Percentiles rank a stretch among this genome's conserved stretches.
Evolutionary conservation across 1,140 invertebrate genomes (phyloP).

Genomic region (Bradysia coprophila): DNA sequence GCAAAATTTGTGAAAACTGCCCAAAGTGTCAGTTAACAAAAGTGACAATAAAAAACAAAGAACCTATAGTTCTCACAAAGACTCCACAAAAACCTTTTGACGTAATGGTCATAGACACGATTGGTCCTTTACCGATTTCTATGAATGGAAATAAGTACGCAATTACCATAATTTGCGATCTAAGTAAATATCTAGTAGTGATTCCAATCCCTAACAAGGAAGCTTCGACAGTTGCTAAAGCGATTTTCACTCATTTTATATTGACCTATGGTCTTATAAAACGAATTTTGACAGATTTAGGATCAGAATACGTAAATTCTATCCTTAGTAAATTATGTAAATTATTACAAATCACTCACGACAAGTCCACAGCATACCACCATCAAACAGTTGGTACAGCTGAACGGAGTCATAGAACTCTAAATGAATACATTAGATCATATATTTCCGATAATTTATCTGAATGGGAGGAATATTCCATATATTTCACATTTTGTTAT

Average conservation of each 20-base stretch:
- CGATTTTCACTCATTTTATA: slow-evolving; percentile 5
- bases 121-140: slow-evolving; percentile 1
- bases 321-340: slow-evolving; percentile 3
- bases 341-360: slow-evolving; percentile 3
- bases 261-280: slow-evolving; percentile 7
- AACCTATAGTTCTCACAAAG: background rate
- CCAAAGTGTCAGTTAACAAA: slow-evolving; percentile 1
- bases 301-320: slow-evolving; percentile 10
- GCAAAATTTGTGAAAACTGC: slow-evolving; percentile 3
- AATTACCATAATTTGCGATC: slow-evolving; percentile 4
- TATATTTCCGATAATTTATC: too few species aligned
- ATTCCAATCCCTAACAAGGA: slow-evolving; percentile 4
- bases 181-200: slow-evolving; percentile 5
- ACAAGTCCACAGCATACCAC: too few species aligned
- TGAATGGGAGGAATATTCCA: background rate
- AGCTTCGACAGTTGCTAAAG: slow-evolving; percentile 5
- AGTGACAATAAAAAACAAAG: background rate
- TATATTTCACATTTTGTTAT: slow-evolving; percentile 3
- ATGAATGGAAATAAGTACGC: slow-evolving; percentile 3
- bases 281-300: slow-evolving; percentile 3
- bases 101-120: slow-evolving; percentile 2
- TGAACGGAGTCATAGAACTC: slow-evolving; percentile 2
- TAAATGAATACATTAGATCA: background rate
- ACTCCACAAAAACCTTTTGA: slow-evolving; percentile 3
- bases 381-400: too few species aligned